Evolutionary conservation across 2,888 invertebrate genomes (phyloP), one percentile per base, ranked within the genome.

Genomic region (Cactoblastis cactorum): DNA sequence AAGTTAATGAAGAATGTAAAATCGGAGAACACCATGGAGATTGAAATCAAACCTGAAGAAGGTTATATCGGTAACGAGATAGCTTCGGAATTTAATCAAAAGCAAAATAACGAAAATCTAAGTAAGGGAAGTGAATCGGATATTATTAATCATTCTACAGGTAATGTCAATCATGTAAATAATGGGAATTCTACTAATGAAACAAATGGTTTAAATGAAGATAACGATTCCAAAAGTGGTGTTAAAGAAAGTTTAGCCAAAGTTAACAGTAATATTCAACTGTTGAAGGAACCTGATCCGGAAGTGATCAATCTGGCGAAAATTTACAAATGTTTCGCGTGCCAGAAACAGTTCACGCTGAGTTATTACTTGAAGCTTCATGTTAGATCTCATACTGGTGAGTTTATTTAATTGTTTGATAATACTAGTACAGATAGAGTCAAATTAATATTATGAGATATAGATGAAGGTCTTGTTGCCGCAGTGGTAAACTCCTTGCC

Each of bases 361-460:
- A 85, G 88, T 55, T 89, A 89, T 53, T 89, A 89, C 55, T 68
- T 89, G 39, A 82, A 84, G 45, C 58, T 89, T 6, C 88, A 89
- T 37, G 88, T 89, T 0, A 66, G 88, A 38, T 88, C 88, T 0
- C 88, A 89, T 58, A 89, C 88, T 53, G 88, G 88, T 87, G 53
- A 55, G 61, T 50, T 46, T 11, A 28, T 32, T 1, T 50, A n/a
- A 12, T 22, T 8, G 17, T n/a, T n/a, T n/a, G n/a, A n/a, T n/a
- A n/a, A n/a, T n/a, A n/a, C n/a, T n/a, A n/a, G n/a, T n/a, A n/a
- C n/a, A n/a, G n/a, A n/a, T n/a, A n/a, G n/a, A n/a, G n/a, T n/a
- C n/a, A n/a, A n/a, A n/a, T n/a, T n/a, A n/a, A n/a, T n/a, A n/a
- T n/a, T n/a, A n/a, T n/a, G n/a, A n/a, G n/a, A n/a, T n/a, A n/a